These are phyloP conservation scores for Apantesis nais DNA, from an alignment of 2,888 invertebrate species.

Conservation along the genomic window DNA sequence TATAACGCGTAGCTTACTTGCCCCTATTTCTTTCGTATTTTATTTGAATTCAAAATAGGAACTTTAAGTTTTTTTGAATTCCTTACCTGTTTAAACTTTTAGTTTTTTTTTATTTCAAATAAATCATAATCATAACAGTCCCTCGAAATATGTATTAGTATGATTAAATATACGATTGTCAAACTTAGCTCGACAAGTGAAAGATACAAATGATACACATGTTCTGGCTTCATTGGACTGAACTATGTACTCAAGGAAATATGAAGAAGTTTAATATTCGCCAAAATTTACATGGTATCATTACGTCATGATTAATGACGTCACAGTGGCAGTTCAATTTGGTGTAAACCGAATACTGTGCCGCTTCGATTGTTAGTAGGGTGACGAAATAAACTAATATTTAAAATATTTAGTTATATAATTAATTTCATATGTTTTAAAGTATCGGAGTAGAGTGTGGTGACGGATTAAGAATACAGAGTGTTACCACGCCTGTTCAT, in stretches of 20 bases:
- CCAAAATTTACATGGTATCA: slow-evolving; percentile 70
- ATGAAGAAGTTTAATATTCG: slow-evolving; percentile 61
- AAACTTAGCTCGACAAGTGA: slow-evolving; percentile 24
- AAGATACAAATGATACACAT: slow-evolving; percentile 41
- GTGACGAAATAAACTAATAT: slow-evolving; percentile 37
- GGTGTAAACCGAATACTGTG: slow-evolving; percentile 64
- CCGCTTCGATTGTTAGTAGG: slow-evolving; percentile 53
- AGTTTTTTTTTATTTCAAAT: background rate
- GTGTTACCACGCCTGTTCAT: too few relatives aligned
- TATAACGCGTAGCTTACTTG: background rate
- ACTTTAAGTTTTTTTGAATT: too few relatives aligned
- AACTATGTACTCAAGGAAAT: slow-evolving; percentile 61
- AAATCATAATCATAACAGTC: background rate
- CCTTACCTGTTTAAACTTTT: too few relatives aligned
- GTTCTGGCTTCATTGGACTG: slow-evolving; percentile 34
- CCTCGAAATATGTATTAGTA: slow-evolving; percentile 1
- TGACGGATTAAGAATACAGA: too few relatives aligned
- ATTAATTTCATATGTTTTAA: background rate
- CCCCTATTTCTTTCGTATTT: background rate
- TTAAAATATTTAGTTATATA: background rate
- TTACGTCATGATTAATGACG: slow-evolving; percentile 69
- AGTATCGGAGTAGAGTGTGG: too few relatives aligned
- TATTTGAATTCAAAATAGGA: background rate
- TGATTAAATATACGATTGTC: slow-evolving; percentile 7
- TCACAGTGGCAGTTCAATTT: slow-evolving; percentile 69